Base-by-base conservation (phyloP, 2,113 vertebrate genomes). In the Trinectes maculatus region DNA sequence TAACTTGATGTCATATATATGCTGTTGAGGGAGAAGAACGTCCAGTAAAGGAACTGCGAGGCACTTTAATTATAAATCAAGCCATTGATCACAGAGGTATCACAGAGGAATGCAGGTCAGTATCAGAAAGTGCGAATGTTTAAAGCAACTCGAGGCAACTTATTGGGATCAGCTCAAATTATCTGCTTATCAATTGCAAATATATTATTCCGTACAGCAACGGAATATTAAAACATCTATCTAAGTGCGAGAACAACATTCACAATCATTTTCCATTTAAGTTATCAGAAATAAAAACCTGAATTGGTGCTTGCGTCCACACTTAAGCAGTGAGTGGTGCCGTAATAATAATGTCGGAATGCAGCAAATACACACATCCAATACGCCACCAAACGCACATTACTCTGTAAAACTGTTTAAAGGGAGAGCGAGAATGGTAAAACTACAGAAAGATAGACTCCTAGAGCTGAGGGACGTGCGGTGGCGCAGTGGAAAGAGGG, bases 381-480 rank as follows among this genome's bases (percentile, higher is more conserved):
- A n/a, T n/a, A n/a, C n/a, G 51, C 49, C 21, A 19, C 64, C 48
- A 63, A 71, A 73, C 64, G 57, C 22, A 51, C 33, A 51, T 60
- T 16, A 46, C 29, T 67, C 3, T 28, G 18, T 10, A 74, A 48
- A 68, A 43, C 39, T 24, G 31, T 33, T 49, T 36, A 64, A 44
- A 15, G 25, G 37, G 52, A 33, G 36, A 71, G 34, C 5, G 18
- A 60, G 22, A 69, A 33, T 18, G 55, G 52, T 63, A 70, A 42
- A 84, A 72, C 25, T 74, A 58, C 43, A 76, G 57, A 82, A 80
- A 53, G 57, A 72, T 34, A 71, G 61, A 60, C 18, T 84, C 42
- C 65, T 63, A 8, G 56, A 60, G 81, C 52, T 61, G 52, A 85
- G 62, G 75, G 74, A 75, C 81, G 60, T 79, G 63, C 58, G 51